These are phyloP conservation scores for Andrena haemorrhoa DNA, from an alignment of 2,888 invertebrate species.

Conservation along the genomic window DNA sequence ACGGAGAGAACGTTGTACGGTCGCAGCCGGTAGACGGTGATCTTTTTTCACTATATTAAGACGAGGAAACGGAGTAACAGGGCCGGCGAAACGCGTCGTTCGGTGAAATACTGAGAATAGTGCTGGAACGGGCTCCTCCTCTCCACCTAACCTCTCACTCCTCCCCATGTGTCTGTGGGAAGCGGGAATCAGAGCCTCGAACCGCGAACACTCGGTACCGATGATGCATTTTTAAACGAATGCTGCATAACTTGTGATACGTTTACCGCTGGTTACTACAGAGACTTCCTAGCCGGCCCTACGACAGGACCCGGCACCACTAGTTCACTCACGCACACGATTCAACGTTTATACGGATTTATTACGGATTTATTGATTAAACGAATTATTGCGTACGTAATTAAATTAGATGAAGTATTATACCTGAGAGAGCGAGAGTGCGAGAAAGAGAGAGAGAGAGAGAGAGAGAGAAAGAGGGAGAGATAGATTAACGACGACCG, in stretches of 20 bases:
- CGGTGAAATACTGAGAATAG: conserved; percentile 9
- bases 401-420: conserved; percentile 77
- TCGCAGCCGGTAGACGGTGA: conserved; percentile 27
- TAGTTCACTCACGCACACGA: conserved; percentile 85
- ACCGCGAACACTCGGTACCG: conserved; percentile 76
- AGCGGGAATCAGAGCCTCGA: conserved; percentile 58
- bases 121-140: conserved; percentile 5
- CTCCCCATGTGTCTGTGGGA: background rate
- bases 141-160: background rate
- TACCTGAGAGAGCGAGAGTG: conserved; percentile 39
- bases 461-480: conserved; percentile 9
- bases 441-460: conserved; percentile 46
- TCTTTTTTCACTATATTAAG: conserved; percentile 39
- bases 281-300: conserved; percentile 84
- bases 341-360: conserved; percentile 82
- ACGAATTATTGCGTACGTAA: conserved; percentile 81
- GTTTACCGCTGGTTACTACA: conserved; percentile 85
- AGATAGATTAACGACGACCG: conserved; percentile 45
- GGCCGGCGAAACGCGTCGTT: conserved; percentile 26
- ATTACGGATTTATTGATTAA: conserved; percentile 82
- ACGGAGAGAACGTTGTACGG: conserved; percentile 16
- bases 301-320: conserved; percentile 80
- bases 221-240: conserved; percentile 81
- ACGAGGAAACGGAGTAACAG: conserved; percentile 6
- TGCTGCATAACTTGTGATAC: conserved; percentile 85